Base-by-base conservation (phyloP, 2,888 invertebrate species). In the Xanthostigma xanthostigma region DNA sequence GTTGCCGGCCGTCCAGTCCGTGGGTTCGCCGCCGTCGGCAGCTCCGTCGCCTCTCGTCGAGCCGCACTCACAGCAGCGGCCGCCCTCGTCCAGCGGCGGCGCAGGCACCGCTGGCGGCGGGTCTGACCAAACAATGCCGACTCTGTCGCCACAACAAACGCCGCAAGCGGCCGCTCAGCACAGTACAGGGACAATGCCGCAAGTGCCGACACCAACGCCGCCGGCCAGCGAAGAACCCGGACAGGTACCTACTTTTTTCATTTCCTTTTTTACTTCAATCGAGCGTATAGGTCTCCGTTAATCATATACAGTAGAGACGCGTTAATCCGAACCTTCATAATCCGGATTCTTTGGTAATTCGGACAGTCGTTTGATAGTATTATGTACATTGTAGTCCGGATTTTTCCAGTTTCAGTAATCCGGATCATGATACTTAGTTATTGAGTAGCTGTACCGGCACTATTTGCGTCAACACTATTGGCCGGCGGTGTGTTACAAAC, bases 61-160 rank as follows among this genome's bases (percentile, higher is more conserved):
- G 56, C 76, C 80, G 35, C 76, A 76, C 59, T 84, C 82, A 53
- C 83, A 84, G 59, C 84, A 68, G 72, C 83, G 84, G 59, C 84
- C 68, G 72, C 74, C 65, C 71, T 69, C 69, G 68, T 66, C 70
- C 68, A 58, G 67, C 66, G 61, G 36, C 78, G 53, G 78, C 81
- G 9, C 79, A 80, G 11, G 79, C 79, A 53, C 79, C 80, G 51
- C 76, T 3, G 48, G 48, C n/a, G 42, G 48, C 79, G 43, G 69
- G 66, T 54, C 54, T 11, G 80, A 80, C 55, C 78, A 80, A 47
- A 73, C 75, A 43, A 81, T 82, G 81, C 81, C 82, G 5, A 79
- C 81, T 9, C 65, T 81, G 49, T 84, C 84, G 52, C 87, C 86
- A 37, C 82, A 81, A 56, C 75, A 75, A 42, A 65, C 68, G 53